Evolutionary conservation across 2,888 invertebrate genomes (phyloP), one percentile per base, ranked within the genome.

Genomic region (Eudiplozoon nipponicum): DNA sequence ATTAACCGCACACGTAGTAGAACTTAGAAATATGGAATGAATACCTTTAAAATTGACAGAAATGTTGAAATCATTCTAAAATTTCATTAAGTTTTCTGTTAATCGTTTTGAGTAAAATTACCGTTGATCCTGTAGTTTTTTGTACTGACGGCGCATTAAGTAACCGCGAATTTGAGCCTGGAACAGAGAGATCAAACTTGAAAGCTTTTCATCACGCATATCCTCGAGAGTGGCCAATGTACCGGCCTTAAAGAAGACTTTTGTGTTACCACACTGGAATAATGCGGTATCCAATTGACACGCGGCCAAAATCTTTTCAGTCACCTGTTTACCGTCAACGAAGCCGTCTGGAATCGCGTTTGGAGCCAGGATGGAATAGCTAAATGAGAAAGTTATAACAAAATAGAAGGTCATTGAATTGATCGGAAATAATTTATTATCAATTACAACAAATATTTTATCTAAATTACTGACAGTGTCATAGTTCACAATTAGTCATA

Each of bases 231-330:
- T 78, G 76, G 94, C 98, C 69, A 98, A 67, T 63, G 90, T 84
- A 69, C 98, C 94, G 54, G 94, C 90, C 59, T 90, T 80, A 81
- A 98, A 98, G 78, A 98, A 98, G 72, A 84, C 86, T 76, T 94
- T 94, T 49, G 86, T 94, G 64, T 78, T 75, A 64, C 94, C 94
- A 62, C 86, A 72, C 66, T 81, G 72, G 69, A 78, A 94, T 62
- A 71, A 72, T 61, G 86, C 84, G 49, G 73, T 68, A 65, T 80
- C 81, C 61, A 94, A 69, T 59, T 68, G 69, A 22, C 62, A 56
- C 29, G 61, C 60, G 34, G 52, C 50, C 46, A 63, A 67, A 29
- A 59, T 55, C 47, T 58, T 56, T 40, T 54, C 56, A 49, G 78
- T 76, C 48, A 76, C 72, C 56, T 70, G 57, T 50, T 61, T 62